phyloP scores from a whole-genome alignment of 2,888 invertebrate species.

The Nemotelus pantherinus region DNA sequence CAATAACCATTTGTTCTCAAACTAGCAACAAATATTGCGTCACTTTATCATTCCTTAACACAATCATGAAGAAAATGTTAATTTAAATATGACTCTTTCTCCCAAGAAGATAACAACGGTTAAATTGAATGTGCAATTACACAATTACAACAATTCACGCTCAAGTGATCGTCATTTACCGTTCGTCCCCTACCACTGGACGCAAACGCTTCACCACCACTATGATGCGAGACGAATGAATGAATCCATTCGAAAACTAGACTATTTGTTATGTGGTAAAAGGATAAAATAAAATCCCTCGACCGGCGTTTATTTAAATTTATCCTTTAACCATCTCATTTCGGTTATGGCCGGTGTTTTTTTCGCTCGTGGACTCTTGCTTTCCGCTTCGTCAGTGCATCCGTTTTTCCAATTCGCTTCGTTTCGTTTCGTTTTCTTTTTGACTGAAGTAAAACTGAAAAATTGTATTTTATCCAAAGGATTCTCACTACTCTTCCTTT shows the following conservation, averaged over 20 bases:
- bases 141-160: conserved; percentile 28
- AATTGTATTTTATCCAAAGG: conserved; percentile 34
- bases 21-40: too few species aligned
- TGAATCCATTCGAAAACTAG: conserved; percentile 45
- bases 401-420: conserved; percentile 10
- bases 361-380: conserved; percentile 50
- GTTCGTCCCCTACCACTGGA: not conserved
- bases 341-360: conserved; percentile 59
- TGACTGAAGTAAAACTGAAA: conserved; percentile 21
- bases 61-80: too few species aligned
- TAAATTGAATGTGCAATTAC: conserved; percentile 30
- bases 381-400: conserved; percentile 20
- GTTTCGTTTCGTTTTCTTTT: not conserved
- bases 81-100: too few species aligned
- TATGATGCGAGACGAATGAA: conserved; percentile 15
- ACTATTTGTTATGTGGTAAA: conserved; percentile 63
- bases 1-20: too few species aligned
- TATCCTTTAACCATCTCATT: conserved; percentile 64
- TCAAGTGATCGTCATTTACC: not conserved
- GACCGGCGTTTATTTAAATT: conserved; percentile 66
- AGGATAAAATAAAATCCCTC: conserved; percentile 62
- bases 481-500: conserved; percentile 10
- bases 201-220: not conserved
- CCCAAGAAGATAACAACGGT: not conserved
- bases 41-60: too few species aligned